Evolutionary conservation across 2,797 vertebrate species (phyloP).

Genomic region (Antrozous pallidus): DNA sequence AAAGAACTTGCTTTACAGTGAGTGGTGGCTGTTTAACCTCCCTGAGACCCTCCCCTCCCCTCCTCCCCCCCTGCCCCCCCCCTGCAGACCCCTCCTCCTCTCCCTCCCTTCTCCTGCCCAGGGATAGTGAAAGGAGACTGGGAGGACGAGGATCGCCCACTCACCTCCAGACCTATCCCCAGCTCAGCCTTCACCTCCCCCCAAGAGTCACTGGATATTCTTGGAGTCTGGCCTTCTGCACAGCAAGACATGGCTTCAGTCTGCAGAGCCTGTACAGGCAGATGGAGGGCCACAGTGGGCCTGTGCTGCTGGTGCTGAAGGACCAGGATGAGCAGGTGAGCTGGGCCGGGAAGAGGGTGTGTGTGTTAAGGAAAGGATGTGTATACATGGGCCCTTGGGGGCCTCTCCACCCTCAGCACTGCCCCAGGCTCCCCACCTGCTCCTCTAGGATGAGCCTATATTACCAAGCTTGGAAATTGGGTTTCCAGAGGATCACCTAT

Average conservation of each 20-base stretch:
- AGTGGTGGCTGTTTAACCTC: neutral
- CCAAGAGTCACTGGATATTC: constrained; percentile 40
- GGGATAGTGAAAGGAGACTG: too few relatives aligned
- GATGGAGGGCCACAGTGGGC: constrained; percentile 61
- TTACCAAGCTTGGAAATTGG: too few relatives aligned
- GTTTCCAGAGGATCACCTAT: neutral
- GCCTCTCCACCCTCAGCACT: neutral
- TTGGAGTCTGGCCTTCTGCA: constrained; percentile 78
- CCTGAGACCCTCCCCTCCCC: too few relatives aligned
- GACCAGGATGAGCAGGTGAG: constrained; percentile 79
- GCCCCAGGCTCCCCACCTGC: neutral
- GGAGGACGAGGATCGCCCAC: rapidly evolving
- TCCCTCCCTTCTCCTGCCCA: too few relatives aligned
- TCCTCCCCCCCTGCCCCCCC: too few relatives aligned
- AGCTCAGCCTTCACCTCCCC: constrained; percentile 79
- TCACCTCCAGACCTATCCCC: neutral
- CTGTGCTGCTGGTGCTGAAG: constrained; percentile 73
- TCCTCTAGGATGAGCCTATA: neutral
- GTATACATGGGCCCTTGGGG: rapidly evolving
- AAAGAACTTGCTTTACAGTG: too few relatives aligned
- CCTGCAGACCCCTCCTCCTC: too few relatives aligned
- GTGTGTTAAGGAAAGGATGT: neutral
- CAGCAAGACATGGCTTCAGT: constrained; percentile 75
- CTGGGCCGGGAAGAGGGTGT: rapidly evolving
- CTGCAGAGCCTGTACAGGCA: constrained; percentile 76